These are phyloP conservation scores for Setipinna tenuifilis DNA, from an alignment of 2,797 vertebrate species.

Conservation along the genomic window DNA sequence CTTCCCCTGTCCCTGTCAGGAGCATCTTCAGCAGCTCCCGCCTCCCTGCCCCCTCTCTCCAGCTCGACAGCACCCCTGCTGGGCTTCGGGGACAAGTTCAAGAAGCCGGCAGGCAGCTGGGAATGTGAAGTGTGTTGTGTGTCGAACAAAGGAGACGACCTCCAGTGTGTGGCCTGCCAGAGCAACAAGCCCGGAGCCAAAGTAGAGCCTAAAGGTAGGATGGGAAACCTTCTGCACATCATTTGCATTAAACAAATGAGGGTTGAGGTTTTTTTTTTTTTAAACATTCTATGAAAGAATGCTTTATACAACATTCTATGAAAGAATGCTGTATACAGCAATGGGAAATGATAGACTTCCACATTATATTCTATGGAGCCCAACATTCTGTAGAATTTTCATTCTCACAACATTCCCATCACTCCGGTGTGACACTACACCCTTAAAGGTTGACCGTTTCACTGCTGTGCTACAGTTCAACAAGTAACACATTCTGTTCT, in stretches of 20 bases:
- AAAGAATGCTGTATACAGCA: neutral
- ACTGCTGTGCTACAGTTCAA: too few relatives aligned
- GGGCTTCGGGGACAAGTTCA: conserved; percentile 88
- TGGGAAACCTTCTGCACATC: neutral
- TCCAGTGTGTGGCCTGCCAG: conserved; percentile 84
- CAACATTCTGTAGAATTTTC: too few relatives aligned
- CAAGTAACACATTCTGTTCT: neutral
- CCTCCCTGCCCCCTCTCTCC: conserved; percentile 51
- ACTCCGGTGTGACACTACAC: too few relatives aligned
- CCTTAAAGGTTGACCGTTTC: too few relatives aligned
- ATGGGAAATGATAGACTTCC: too few relatives aligned
- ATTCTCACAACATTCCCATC: too few relatives aligned
- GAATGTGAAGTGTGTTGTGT: conserved; percentile 86
- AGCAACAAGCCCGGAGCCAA: conserved; percentile 82
- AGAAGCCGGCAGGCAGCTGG: conserved; percentile 90
- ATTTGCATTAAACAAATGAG: neutral
- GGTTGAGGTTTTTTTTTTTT: neutral
- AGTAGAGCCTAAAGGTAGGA: conserved; percentile 85
- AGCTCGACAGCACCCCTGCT: conserved; percentile 63
- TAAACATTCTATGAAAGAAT: neutral
- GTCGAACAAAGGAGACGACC: conserved; percentile 81
- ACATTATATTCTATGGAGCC: neutral
- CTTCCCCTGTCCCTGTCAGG: conserved; percentile 49
- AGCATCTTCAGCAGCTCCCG: conserved; percentile 55
- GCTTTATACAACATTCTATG: too few relatives aligned